phyloP scores from a whole-genome alignment of 2,888 invertebrate species.

The Polydesmus complanatus region DNA sequence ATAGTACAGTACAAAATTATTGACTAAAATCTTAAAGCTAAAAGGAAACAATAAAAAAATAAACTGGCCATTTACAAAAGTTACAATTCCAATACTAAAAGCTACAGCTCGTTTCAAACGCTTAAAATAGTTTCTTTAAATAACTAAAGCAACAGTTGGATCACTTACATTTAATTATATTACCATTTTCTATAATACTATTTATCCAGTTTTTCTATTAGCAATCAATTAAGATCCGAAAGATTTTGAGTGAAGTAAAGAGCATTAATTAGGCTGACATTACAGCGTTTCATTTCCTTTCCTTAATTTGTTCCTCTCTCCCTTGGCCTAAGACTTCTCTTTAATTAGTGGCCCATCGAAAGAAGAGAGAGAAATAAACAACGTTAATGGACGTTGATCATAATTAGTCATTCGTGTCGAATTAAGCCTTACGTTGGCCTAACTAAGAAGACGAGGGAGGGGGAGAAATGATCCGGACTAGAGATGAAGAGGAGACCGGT shows the following conservation, averaged over 20 bases:
- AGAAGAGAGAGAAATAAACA: background rate
- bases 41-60: background rate
- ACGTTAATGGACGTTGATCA: background rate
- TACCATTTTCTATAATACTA: background rate
- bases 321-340: background rate
- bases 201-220: background rate
- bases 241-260: no score
- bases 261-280: background rate
- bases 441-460: background rate
- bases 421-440: background rate
- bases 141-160: background rate
- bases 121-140: background rate
- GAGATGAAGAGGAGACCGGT: no score
- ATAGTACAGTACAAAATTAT: no score
- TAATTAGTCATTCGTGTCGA: background rate
- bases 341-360: background rate
- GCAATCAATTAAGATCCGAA: background rate
- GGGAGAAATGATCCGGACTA: no score
- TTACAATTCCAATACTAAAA: background rate
- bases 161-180: background rate
- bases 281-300: background rate
- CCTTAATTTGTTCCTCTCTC: background rate
- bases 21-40: no score
- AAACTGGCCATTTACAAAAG: background rate
- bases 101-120: background rate